Base-by-base conservation (phyloP, 2,113 vertebrate genomes). In the Gobius niger region DNA sequence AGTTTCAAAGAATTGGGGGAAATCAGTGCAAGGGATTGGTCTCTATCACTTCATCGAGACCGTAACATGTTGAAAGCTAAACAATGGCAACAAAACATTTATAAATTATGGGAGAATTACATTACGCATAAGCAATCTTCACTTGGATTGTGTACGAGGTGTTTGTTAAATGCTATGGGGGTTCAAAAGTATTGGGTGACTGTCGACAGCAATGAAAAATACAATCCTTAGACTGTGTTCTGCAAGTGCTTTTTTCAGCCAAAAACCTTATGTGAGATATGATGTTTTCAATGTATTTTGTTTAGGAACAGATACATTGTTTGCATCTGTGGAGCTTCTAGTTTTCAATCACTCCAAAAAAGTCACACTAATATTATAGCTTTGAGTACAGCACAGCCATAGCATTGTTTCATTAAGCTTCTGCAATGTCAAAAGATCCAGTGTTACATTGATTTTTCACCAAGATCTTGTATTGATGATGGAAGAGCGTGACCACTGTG, bases 1-100 rank as follows among this genome's bases (percentile, higher is more conserved):
- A 66, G 70, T 41, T 60, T 44, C 41, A 15, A 68, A 6, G 34
- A 54, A 47, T 74, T 70, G 47, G 57, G 50, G 61, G 50, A 67
- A 72, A 68, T 68, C 54, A 11, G 42, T 69, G 18, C 18, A 1
- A 16, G 1, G 12, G 24, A 47, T 70, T 72, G 15, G 47, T 75
- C 65, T 16, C 24, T 75, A 64, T 63, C 34, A 60, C 54, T 65
- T 19, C 10, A n/a, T 68, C 59, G 12, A 9, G 24, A 44, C 46
- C n/a, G 51, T 50, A 67, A 63, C 50, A 67, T 12, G 15, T 1
- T 61, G 42, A n/a, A 57, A 77, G 15, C 18, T 24, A 47, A 62
- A 19, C 42, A 69, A 64, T 9, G 7, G 12, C 49, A 47, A 63
- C 56, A 59, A 59, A 40, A 13, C 15, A 41, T 7, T 47, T 49